Conservation (phyloP, 2,888 invertebrate genomes). For the Cephus pygmeus region DNA sequence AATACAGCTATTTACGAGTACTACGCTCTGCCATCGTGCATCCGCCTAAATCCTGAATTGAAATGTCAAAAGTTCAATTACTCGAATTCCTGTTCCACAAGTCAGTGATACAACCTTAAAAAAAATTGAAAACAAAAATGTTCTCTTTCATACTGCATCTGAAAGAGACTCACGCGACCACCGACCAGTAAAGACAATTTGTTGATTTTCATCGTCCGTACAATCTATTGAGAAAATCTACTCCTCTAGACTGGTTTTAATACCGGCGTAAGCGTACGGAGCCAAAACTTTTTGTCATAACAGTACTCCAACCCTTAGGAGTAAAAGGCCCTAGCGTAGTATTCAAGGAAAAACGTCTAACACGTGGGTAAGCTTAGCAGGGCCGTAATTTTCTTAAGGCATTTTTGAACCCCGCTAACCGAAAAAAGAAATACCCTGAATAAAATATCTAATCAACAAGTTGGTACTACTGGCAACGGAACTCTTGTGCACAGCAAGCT, state of each 20-base stretch:
- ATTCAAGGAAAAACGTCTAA: background rate
- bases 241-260: background rate
- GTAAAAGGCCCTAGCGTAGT: background rate
- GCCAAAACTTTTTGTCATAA: background rate
- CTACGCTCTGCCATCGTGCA: too few species aligned
- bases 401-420: background rate
- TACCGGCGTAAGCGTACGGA: background rate
- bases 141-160: background rate
- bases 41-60: too few species aligned
- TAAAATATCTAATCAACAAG: background rate
- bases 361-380: background rate
- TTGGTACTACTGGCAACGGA: background rate
- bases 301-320: background rate
- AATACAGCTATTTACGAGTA: background rate
- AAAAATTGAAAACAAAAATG: background rate
- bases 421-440: background rate
- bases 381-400: background rate
- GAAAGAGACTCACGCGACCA: background rate
- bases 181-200: background rate
- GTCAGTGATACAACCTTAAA: background rate
- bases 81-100: background rate
- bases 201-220: background rate
- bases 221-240: background rate
- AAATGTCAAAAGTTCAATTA: background rate
- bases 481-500: background rate